Evolutionary conservation across 2,888 invertebrate species (phyloP).

Genomic region (Drepanosiphum platanoidis): DNA sequence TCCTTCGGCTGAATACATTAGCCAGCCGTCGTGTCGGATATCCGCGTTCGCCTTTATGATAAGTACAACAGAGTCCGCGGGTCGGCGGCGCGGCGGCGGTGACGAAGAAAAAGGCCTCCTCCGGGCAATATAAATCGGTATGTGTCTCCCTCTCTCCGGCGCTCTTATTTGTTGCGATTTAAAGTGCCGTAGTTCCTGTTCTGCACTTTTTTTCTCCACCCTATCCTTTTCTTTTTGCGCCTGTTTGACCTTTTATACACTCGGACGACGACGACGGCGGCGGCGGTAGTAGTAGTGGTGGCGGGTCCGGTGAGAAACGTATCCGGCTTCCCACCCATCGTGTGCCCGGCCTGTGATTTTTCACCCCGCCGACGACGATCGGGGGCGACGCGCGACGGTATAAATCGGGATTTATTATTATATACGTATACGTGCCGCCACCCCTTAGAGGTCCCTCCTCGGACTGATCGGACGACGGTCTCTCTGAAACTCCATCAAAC

Average conservation of each 20-base stretch:
- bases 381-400: background rate
- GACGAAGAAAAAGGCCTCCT: constrained; percentile 44
- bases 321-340: constrained; percentile 4
- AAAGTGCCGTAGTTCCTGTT: constrained; percentile 62
- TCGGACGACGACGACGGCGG: constrained; percentile 23
- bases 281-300: constrained; percentile 4
- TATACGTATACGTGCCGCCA: background rate
- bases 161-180: constrained; percentile 59
- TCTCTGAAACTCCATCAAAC: constrained; percentile 17
- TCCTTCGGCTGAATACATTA: constrained; percentile 51
- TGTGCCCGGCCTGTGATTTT: background rate
- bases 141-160: constrained; percentile 33
- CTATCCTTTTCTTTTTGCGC: constrained; percentile 34
- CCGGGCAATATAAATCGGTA: constrained; percentile 44
- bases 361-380: background rate
- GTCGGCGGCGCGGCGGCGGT: constrained; percentile 23
- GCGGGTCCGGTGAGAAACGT: constrained; percentile 35
- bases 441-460: background rate
- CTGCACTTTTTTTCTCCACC: constrained; percentile 15
- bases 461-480: constrained; percentile 14
- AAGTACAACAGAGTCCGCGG: constrained; percentile 30
- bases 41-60: constrained; percentile 52
- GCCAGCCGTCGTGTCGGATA: constrained; percentile 49
- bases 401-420: constrained; percentile 58
- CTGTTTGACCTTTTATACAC: constrained; percentile 58